Evolutionary conservation across 2,113 vertebrate genomes (phyloP).

Genomic region (Trachemys scripta): DNA sequence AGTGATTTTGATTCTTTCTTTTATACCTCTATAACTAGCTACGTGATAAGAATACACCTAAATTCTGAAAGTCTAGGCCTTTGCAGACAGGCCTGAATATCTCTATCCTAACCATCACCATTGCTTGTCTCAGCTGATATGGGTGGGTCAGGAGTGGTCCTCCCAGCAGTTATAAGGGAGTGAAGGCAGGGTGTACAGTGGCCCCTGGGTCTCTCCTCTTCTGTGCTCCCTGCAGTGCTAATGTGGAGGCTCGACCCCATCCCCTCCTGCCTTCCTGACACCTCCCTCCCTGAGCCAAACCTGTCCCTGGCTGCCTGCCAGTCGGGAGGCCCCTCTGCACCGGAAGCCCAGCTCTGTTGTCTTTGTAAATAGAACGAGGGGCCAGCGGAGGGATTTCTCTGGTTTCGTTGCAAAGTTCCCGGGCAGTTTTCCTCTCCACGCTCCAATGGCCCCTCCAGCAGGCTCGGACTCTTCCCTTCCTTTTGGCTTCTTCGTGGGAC

Average conservation of each 20-base stretch:
- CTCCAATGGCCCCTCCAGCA: background rate
- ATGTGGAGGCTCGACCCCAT: background rate
- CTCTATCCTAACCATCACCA: background rate
- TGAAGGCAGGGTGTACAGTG: background rate
- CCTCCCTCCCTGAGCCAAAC: background rate
- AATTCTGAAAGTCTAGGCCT: too few relatives aligned
- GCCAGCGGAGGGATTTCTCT: background rate
- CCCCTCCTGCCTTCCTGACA: background rate
- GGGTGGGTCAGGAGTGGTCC: background rate
- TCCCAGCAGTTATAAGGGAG: background rate
- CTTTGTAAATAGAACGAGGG: background rate
- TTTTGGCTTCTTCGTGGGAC: background rate
- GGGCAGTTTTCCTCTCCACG: background rate
- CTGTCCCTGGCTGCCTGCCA: background rate
- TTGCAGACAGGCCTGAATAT: too few relatives aligned
- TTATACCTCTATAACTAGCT: too few relatives aligned
- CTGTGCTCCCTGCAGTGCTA: background rate
- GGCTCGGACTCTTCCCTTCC: background rate
- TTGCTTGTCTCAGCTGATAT: background rate
- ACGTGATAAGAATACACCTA: too few relatives aligned
- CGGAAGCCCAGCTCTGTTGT: background rate
- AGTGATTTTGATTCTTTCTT: too few relatives aligned
- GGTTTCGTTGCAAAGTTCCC: background rate
- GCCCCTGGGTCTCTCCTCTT: background rate
- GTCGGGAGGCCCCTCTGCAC: background rate